Conservation (phyloP, 1,140 invertebrate species). For the Macrocentrus cingulum region DNA sequence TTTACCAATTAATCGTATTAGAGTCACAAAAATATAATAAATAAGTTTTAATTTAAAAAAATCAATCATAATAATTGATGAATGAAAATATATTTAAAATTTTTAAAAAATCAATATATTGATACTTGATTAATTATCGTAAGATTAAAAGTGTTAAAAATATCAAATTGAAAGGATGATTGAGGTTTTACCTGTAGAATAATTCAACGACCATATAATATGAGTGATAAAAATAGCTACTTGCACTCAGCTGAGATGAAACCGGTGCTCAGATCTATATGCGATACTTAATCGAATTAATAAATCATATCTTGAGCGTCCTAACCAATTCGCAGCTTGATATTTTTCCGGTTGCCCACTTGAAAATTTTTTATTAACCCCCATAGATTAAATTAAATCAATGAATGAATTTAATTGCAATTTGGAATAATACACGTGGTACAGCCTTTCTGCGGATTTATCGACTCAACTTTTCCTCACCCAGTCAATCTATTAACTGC, state of each 20-base stretch:
- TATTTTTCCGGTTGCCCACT: constrained; percentile 43
- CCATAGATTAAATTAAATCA: constrained; percentile 14
- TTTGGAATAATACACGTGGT: too few species aligned
- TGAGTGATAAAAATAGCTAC: constrained; percentile 38
- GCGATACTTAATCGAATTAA: constrained; percentile 51
- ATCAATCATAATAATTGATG: too few species aligned
- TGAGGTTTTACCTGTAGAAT: not conserved
- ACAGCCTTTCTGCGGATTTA: not conserved
- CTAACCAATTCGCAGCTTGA: constrained; percentile 39
- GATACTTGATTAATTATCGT: too few species aligned
- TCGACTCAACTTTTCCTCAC: not conserved
- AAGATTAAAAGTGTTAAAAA: not conserved
- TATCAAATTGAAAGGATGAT: constrained; percentile 11
- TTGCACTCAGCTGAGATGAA: constrained; percentile 46
- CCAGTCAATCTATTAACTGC: constrained; percentile 41
- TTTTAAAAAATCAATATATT: too few species aligned
- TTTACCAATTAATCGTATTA: too few species aligned
- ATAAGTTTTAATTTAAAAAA: too few species aligned
- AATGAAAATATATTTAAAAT: too few species aligned
- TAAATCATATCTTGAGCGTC: constrained; percentile 42
- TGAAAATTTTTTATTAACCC: constrained; percentile 18
- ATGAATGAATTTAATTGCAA: too few species aligned
- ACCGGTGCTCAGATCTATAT: constrained; percentile 39
- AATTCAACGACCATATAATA: too few species aligned
- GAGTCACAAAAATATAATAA: too few species aligned